phyloP scores from a whole-genome alignment of 2,113 vertebrate species.

The Dunckerocampus dactyliophorus region DNA sequence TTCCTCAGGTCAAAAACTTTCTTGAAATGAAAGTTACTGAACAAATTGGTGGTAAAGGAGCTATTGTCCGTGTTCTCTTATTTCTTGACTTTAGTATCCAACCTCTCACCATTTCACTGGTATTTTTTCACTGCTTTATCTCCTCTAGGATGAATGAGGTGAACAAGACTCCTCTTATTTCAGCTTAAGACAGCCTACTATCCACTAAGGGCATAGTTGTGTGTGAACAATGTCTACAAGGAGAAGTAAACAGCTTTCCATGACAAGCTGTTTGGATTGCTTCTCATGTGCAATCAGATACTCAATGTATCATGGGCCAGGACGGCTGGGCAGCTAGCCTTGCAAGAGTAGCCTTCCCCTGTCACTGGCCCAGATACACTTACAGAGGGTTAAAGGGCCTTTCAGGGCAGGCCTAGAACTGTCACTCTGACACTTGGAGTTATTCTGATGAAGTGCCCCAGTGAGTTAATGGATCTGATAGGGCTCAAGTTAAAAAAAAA shows the following conservation, averaged over 20 bases:
- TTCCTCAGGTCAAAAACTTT: no score
- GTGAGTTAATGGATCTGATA: constrained; percentile 44
- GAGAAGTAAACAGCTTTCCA: constrained; percentile 63
- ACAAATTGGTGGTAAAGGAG: background rate
- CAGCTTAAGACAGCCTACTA: constrained; percentile 39
- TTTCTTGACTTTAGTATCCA: constrained; percentile 3
- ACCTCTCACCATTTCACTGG: constrained; percentile 7
- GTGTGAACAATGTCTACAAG: constrained; percentile 64
- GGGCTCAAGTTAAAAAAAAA: background rate
- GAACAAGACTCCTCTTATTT: constrained; percentile 44
- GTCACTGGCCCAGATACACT: constrained; percentile 49
- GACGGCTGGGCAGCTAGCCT: constrained; percentile 26
- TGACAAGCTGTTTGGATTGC: constrained; percentile 71
- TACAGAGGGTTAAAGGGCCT: constrained; percentile 27
- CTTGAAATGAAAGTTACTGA: no score
- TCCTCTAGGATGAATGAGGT: constrained; percentile 41
- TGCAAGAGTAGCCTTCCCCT: constrained; percentile 33
- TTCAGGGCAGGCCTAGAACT: constrained; percentile 37
- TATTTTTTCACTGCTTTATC: constrained; percentile 13
- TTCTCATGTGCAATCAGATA: constrained; percentile 61
- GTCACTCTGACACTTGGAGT: constrained; percentile 33
- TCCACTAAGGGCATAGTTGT: constrained; percentile 59
- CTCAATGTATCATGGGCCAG: constrained; percentile 48
- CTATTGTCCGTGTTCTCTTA: constrained; percentile 1
- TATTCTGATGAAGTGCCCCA: constrained; percentile 45